Base-by-base conservation (phyloP, 1,140 invertebrate genomes). In the Maniola jurtina region DNA sequence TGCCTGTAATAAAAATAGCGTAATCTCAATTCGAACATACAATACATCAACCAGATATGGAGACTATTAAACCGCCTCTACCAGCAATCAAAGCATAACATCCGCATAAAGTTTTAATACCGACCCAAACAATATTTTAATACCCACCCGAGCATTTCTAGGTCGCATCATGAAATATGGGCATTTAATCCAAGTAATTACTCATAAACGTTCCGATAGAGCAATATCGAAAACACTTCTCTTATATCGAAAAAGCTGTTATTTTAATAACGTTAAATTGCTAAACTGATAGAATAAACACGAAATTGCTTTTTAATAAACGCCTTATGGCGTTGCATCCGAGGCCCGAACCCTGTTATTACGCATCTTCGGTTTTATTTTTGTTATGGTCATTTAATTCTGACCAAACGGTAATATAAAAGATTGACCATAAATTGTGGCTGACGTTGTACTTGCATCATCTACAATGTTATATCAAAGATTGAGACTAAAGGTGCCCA, bases 241-340 rank as follows among this genome's bases (percentile, higher is more conserved):
- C 68, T 69, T 68, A 64, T 60, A 66, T 66, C 69, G 64, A 68
- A 80, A 72, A 76, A 64, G 73, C 66, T 64, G 75, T 79, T 76
- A 81, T 75, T 77, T 78, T 75, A 80, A 79, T 75, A 75, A 75
- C 70, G 70, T 79, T 77, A 79, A 73, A 73, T 73, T 73, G 68
- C 68, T 66, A 73, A 75, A 76, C 64, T 76, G 74, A 80, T 75
- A 85, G 76, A 80, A 79, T 82, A 80, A 79, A 79, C 73, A 79
- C 77, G 55, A 81, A 79, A 85, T 79, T 81, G 77, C 79, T 69
- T 80, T 82, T 83, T 82, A 85, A 83, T 83, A 82, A 81, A 81
- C 72, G 76, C 72, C 70, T 69, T 59, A 80, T 71, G 70, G 67
- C 71, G 71, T 74, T 72, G 70, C 60, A 55, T 38, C 60, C 68